These are phyloP conservation scores for Melanaphis sacchari DNA, from an alignment of 1,140 invertebrate genomes.

Conservation along the genomic window DNA sequence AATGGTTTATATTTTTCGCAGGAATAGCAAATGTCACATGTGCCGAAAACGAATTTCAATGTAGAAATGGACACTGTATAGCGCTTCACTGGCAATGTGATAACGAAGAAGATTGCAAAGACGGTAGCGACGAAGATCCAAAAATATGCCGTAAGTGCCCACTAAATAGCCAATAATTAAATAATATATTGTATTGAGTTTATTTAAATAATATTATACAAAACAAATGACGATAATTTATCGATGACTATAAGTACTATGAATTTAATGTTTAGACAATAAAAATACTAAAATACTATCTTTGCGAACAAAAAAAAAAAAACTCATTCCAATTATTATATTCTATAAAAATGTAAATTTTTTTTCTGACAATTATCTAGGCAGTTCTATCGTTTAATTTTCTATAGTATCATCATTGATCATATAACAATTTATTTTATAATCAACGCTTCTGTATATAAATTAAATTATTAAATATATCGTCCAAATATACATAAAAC, in stretches of 20 bases:
- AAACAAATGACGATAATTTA: background rate
- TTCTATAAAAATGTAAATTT: background rate
- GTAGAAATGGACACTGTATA: slow-evolving; percentile 79
- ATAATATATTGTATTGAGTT: background rate
- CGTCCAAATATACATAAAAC: background rate
- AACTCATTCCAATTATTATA: background rate
- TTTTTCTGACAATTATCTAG: background rate
- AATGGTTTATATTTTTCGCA: slow-evolving; percentile 64
- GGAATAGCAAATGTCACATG: slow-evolving; percentile 68
- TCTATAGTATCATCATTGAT: background rate
- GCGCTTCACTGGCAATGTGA: slow-evolving; percentile 79
- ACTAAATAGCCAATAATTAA: background rate
- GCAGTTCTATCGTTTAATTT: background rate
- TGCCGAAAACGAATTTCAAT: slow-evolving; percentile 73
- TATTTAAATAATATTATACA: background rate
- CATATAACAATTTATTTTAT: background rate
- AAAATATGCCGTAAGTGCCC: slow-evolving; percentile 73
- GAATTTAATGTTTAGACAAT: background rate
- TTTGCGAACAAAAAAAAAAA: background rate
- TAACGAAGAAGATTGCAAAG: slow-evolving; percentile 77
- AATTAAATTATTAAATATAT: background rate
- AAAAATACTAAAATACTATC: background rate
- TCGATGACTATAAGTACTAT: background rate
- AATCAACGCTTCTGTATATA: background rate
- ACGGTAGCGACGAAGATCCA: slow-evolving; percentile 77